A percentile compares a stretch with the other conserved stretches of the same genome.
phyloP scores from a whole-genome alignment of 2,797 vertebrate genomes.

The Alectoris magna region DNA sequence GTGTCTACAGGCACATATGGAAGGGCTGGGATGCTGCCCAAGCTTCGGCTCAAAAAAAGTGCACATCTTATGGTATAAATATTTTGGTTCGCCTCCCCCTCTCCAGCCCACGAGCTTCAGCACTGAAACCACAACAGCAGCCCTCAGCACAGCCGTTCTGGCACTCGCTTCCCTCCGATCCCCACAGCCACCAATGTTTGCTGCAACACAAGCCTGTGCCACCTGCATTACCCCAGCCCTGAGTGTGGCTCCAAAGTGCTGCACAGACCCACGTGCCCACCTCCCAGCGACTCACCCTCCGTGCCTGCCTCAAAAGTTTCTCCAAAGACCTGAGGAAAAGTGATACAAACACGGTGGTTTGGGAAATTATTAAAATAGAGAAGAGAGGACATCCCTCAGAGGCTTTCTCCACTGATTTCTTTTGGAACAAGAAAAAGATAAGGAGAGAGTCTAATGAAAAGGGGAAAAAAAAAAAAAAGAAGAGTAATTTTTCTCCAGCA shows the following conservation, averaged over 20 bases:
- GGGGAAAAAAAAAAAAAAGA: neutral
- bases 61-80: conserved; percentile 52
- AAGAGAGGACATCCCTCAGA: neutral
- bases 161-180: neutral
- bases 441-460: neutral
- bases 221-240: neutral
- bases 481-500: neutral
- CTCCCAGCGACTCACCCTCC: neutral
- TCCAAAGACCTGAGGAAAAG: neutral
- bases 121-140: conserved; percentile 33
- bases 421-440: neutral
- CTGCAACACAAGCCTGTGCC: neutral
- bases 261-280: rapidly evolving
- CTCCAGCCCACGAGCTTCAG: conserved; percentile 38
- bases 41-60: conserved; percentile 45
- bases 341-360: neutral
- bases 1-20: conserved; percentile 24
- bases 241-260: rapidly evolving
- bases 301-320: neutral
- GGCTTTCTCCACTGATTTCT: neutral
- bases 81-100: conserved; percentile 57
- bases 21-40: conserved; percentile 54
- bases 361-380: neutral
- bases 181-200: neutral
- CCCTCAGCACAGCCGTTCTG: neutral